Evolutionary conservation across 2,797 vertebrate species (phyloP).

Genomic region (Salmo trutta): DNA sequence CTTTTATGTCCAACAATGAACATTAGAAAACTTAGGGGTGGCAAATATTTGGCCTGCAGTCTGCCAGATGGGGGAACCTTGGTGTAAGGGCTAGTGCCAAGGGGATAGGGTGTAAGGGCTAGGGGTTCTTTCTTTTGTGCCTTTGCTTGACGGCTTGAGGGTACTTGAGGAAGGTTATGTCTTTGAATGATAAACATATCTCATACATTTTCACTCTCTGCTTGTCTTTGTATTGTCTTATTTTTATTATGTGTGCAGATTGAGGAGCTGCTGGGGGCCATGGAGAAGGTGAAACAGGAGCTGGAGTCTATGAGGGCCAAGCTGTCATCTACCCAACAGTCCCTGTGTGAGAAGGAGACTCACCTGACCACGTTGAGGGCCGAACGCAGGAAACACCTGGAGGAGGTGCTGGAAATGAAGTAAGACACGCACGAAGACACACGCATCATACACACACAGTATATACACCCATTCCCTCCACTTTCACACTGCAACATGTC

Average conservation of each 20-base stretch:
- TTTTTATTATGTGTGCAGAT: slow-evolving; percentile 74
- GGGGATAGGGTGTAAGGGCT: neutral
- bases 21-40: too few relatives aligned
- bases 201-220: neutral
- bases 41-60: too few relatives aligned
- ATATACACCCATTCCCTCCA: too few relatives aligned
- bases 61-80: too few relatives aligned
- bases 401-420: slow-evolving; percentile 99
- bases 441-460: too few relatives aligned
- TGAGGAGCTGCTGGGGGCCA: slow-evolving; percentile 93
- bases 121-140: neutral
- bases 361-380: slow-evolving; percentile 94
- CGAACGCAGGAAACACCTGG: slow-evolving; percentile 95
- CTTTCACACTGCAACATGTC: too few relatives aligned
- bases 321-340: slow-evolving; percentile 95
- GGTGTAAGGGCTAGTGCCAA: neutral
- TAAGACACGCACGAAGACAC: slow-evolving; percentile 66
- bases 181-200: neutral
- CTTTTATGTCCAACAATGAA: too few relatives aligned
- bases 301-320: slow-evolving; percentile 98
- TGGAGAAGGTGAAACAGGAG: slow-evolving; percentile 99
- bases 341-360: slow-evolving; percentile 95
- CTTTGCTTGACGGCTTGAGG: neutral
- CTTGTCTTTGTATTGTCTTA: slow-evolving; percentile 1
- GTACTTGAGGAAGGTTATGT: neutral